phyloP scores from a whole-genome alignment of 2,888 invertebrate species.

The Acleris cristana region DNA sequence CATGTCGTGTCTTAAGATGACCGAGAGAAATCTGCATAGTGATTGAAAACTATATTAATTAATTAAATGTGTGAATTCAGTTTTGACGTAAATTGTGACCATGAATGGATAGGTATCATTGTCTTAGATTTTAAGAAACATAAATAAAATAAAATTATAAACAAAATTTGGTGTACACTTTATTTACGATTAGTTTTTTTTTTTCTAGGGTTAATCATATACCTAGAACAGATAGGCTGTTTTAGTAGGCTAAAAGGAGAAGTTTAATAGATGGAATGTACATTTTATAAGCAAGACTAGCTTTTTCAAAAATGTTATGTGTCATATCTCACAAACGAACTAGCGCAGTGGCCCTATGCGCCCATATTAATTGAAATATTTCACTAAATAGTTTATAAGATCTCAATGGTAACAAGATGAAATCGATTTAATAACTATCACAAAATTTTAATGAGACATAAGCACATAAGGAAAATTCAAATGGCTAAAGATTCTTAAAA shows the following conservation, averaged over 20 bases:
- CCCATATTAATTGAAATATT: no score
- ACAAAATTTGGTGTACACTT: constrained; percentile 63
- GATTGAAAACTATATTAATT: constrained; percentile 8
- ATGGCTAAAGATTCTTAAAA: no score
- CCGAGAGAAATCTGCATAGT: neutral
- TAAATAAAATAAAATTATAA: constrained; percentile 77
- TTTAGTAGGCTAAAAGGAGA: neutral
- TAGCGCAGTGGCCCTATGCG: no score
- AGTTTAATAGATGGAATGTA: no score
- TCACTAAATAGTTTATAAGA: no score
- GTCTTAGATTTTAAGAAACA: constrained; percentile 70
- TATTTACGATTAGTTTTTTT: constrained; percentile 48
- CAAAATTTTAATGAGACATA: neutral
- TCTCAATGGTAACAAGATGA: neutral
- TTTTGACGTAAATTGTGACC: constrained; percentile 28
- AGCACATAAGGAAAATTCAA: no score
- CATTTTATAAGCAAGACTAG: no score
- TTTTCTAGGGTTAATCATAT: neutral
- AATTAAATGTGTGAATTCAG: constrained; percentile 16
- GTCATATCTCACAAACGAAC: no score
- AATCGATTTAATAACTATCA: neutral
- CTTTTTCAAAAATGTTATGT: no score
- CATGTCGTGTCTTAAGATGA: neutral
- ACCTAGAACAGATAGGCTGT: neutral
- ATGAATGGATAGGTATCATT: constrained; percentile 52